phyloP scores from a whole-genome alignment of 2,797 vertebrate genomes.

The Margarornis squamiger region DNA sequence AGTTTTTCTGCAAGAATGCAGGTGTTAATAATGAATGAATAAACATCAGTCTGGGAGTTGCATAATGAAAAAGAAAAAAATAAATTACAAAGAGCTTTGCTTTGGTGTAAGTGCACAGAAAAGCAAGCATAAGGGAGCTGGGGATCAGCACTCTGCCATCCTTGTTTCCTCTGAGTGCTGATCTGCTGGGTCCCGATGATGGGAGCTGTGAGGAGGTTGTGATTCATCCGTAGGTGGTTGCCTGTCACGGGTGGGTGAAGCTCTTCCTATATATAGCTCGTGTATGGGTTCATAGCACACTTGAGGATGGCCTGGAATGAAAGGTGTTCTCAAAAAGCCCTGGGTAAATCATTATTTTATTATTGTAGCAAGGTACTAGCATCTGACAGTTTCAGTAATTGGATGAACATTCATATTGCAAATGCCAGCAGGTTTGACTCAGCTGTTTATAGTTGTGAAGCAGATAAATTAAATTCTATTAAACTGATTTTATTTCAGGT shows the following conservation, averaged over 20 bases:
- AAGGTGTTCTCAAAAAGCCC: constrained; percentile 21
- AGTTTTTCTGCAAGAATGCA: background rate
- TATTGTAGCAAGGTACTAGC: background rate
- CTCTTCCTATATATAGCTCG: constrained; percentile 29
- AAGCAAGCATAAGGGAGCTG: background rate
- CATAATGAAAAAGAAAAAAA: background rate
- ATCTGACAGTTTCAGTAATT: constrained; percentile 47
- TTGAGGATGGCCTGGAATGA: constrained; percentile 31
- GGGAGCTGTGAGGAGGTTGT: constrained; percentile 26
- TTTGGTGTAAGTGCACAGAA: background rate
- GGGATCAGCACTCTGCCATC: background rate
- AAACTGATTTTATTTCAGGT: background rate
- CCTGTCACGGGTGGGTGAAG: constrained; percentile 50
- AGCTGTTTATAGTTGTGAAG: background rate
- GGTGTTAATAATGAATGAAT: background rate
- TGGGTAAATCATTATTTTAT: constrained; percentile 16
- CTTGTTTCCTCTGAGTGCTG: background rate
- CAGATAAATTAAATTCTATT: background rate
- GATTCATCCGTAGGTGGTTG: constrained; percentile 58
- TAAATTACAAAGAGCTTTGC: background rate
- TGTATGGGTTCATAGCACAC: background rate
- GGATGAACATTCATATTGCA: background rate
- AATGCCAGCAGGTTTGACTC: constrained; percentile 45
- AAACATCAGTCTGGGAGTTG: background rate
- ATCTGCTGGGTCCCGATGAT: background rate